phyloP scores from a whole-genome alignment of 92 coral and sea anemone species.

The Zoanthus solanderi region DNA sequence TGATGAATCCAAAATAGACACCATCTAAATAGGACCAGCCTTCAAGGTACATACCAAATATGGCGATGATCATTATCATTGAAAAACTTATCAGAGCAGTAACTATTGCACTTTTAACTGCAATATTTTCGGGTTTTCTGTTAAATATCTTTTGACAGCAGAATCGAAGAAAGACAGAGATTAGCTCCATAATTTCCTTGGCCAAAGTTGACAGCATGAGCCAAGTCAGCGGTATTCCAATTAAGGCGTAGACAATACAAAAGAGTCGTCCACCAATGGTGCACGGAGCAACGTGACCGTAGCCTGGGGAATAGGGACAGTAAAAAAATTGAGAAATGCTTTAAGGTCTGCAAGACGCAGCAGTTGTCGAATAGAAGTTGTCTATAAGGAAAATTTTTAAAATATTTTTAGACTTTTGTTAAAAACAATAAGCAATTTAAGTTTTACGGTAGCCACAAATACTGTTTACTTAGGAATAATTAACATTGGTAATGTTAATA shows the following conservation, averaged over 20 bases:
- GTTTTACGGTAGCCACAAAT: too few relatives aligned
- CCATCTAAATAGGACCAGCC: slow-evolving; percentile 96
- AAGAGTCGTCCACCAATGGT: slow-evolving; percentile 90
- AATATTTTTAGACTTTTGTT: too few relatives aligned
- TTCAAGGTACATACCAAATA: slow-evolving; percentile 84
- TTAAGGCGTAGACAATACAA: slow-evolving; percentile 92
- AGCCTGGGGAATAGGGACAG: slow-evolving; percentile 63
- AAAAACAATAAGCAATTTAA: too few relatives aligned
- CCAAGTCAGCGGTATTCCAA: slow-evolving; percentile 99
- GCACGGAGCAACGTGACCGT: slow-evolving; percentile 99
- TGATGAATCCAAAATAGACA: slow-evolving; percentile 94
- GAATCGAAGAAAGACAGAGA: slow-evolving; percentile 61
- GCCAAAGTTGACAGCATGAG: slow-evolving; percentile 96
- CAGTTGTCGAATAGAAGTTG: too few relatives aligned
- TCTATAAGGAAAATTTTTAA: too few relatives aligned
- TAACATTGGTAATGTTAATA: too few relatives aligned
- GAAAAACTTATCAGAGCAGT: slow-evolving; percentile 69
- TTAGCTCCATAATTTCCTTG: slow-evolving; percentile 79
- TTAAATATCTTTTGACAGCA: slow-evolving; percentile 66
- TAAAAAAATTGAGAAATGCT: too few relatives aligned
- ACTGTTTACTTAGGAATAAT: too few relatives aligned
- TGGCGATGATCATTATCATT: slow-evolving; percentile 90
- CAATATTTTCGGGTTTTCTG: slow-evolving; percentile 71
- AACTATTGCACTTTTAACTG: slow-evolving; percentile 72
- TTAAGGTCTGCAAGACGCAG: too few relatives aligned